Conservation (phyloP, 1,140 invertebrate genomes). For the Acromyrmex echinatior region DNA sequence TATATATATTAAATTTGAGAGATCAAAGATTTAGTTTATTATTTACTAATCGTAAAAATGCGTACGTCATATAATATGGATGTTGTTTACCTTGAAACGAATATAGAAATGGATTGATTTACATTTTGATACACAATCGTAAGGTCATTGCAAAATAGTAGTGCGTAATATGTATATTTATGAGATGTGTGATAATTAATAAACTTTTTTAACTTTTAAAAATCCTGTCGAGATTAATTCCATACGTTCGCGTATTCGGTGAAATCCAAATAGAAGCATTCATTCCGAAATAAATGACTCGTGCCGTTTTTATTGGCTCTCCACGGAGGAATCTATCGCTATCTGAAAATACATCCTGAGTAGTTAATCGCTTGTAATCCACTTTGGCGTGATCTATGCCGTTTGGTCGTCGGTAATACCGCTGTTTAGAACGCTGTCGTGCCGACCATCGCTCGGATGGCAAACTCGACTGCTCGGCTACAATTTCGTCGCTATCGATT, state of each 20-base stretch:
- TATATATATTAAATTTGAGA: no score
- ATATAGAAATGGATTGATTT: no score
- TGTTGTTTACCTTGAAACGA: no score
- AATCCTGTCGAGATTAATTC: neutral
- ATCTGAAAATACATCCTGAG: constrained; percentile 55
- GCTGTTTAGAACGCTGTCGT: constrained; percentile 34
- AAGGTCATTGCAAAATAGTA: neutral
- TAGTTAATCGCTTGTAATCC: constrained; percentile 62
- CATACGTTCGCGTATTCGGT: neutral
- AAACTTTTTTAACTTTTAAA: constrained; percentile 6
- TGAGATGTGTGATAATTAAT: neutral
- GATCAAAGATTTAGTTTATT: no score
- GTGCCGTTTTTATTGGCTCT: constrained; percentile 41
- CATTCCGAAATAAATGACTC: constrained; percentile 29
- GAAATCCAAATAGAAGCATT: constrained; percentile 17
- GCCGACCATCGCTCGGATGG: constrained; percentile 46
- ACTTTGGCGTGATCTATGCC: constrained; percentile 64
- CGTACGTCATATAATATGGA: no score
- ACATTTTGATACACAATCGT: no score
- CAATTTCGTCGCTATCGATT: constrained; percentile 45
- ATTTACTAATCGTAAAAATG: no score
- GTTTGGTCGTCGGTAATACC: constrained; percentile 43
- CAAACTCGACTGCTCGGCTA: neutral
- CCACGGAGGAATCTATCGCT: constrained; percentile 52
- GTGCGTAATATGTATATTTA: neutral